Conservation (phyloP, 2,888 invertebrate genomes). For the Slavum lentiscoides region DNA sequence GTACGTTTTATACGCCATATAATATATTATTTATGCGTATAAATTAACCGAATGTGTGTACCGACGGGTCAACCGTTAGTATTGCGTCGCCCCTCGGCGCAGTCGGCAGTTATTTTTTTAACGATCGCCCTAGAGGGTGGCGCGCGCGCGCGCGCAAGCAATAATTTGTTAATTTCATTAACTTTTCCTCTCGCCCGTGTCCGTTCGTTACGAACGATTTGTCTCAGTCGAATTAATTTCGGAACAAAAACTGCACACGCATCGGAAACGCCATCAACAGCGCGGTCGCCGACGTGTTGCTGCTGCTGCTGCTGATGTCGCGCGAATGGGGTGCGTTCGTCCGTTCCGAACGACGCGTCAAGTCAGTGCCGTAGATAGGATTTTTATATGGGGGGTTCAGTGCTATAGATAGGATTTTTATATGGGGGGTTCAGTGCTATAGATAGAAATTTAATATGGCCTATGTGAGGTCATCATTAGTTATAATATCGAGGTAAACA, state of each 20-base stretch:
- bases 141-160: not conserved
- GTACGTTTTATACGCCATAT: not conserved
- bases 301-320: not conserved
- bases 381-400: no score
- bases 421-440: no score
- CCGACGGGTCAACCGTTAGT: constrained; percentile 8
- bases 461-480: no score
- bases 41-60: not conserved
- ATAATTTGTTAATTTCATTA: constrained; percentile 52
- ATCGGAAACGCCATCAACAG: constrained; percentile 38
- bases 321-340: no score
- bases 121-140: constrained; percentile 35
- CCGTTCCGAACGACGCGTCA: no score
- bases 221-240: constrained; percentile 52
- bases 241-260: constrained; percentile 29
- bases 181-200: constrained; percentile 25
- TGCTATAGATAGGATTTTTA: no score
- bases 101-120: constrained; percentile 34
- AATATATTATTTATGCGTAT: not conserved
- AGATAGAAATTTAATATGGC: no score
- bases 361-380: no score
- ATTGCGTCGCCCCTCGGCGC: constrained; percentile 2
- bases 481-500: no score
- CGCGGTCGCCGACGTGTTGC: not conserved
- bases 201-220: constrained; percentile 52